Evolutionary conservation across 1,140 invertebrate species (phyloP), one percentile per base, ranked within the genome.

Genomic region (Hycleus cichorii): DNA sequence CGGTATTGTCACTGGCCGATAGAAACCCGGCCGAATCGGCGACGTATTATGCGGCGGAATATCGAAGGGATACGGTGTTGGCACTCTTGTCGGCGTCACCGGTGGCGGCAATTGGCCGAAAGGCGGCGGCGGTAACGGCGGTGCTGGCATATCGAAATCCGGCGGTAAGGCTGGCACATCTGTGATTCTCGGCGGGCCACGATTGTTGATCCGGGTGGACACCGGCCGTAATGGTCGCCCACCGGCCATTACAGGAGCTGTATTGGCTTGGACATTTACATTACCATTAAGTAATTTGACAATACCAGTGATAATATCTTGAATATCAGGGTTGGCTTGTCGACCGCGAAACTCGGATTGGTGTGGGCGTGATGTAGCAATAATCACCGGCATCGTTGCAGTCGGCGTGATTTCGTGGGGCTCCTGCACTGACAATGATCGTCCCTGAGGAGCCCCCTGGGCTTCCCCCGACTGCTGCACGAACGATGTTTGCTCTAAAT

Each of bases 241-340:
- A 4, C 76, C 71, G 0, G 32, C 1, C 40, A 78, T 76, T n/a
- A 74, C 59, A 24, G 78, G 69, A 47, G 80, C 80, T 0, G 82
- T 83, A 65, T 88, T 88, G 0, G 84, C 82, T 64, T 87, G 84
- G 0, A 88, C 86, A 64, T 91, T 90, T 0, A 91, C 89, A 64
- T 93, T 92, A 1, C 91, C 91, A 64, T 93, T 92, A 1, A 94
- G 74, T 1, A 94, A 72, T 71, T 93, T 92, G 0, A 94, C 90
- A 39, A 95, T 89, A 8, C 90, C 91, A 5, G 90, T 91, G 48
- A 95, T 90, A 9, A 94, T 92, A 67, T 93, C 91, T 72, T 93
- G 89, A 51, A 93, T 91, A 71, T 93, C 90, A 12, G 88, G 87
- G 71, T 83, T 85, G 3, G 85, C 82, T 64, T 85, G 82, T 40